Base-by-base conservation (phyloP, 2,888 invertebrate species). In the Agrochola lychnidis region DNA sequence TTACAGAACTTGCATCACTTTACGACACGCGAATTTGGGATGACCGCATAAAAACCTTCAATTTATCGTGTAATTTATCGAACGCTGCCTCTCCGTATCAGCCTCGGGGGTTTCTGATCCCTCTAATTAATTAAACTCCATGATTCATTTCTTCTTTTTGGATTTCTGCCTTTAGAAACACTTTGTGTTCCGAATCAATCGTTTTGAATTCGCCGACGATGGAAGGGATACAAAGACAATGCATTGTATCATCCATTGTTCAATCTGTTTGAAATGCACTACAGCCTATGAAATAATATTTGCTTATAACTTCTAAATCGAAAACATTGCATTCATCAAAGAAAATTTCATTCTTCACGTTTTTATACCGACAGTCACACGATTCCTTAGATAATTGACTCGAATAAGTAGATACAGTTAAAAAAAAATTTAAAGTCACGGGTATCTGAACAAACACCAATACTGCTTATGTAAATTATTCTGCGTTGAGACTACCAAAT, bases 1-100 rank as follows among this genome's bases (percentile, higher is more conserved):
- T 94, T 93, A 94, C 92, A 86, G 87, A 88, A 87, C 90, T 94
- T 95, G 95, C 94, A 94, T 95, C 93, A 94, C 87, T 91, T 90
- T 89, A 90, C 90, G 87, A 89, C 85, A 86, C 82, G 88, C 87
- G 88, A 88, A 89, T 91, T 92, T 88, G 79, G 89, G 90, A 89
- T 90, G 89, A 88, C 89, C 86, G 84, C 86, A 91, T 91, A 90
- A 90, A 84, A 91, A 90, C 88, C 82, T 85, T 73, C 85, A 89
- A 91, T 92, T 93, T 93, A 93, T 91, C 90, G 86, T 84, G 81
- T 86, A 88, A 90, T 93, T 92, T 92, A 93, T 93, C 92, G 91
- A 89, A 76, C 88, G 85, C 82, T 89, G 90, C 87, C 76, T 76
- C 89, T 87, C 86, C 85, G 82, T 83, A 84, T 87, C 86, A 86